Percentiles rank a stretch among this genome's conserved stretches.
These are phyloP conservation scores for Drosophila barbarae DNA, from an alignment of 2,888 invertebrate species.

Conservation along the genomic window DNA sequence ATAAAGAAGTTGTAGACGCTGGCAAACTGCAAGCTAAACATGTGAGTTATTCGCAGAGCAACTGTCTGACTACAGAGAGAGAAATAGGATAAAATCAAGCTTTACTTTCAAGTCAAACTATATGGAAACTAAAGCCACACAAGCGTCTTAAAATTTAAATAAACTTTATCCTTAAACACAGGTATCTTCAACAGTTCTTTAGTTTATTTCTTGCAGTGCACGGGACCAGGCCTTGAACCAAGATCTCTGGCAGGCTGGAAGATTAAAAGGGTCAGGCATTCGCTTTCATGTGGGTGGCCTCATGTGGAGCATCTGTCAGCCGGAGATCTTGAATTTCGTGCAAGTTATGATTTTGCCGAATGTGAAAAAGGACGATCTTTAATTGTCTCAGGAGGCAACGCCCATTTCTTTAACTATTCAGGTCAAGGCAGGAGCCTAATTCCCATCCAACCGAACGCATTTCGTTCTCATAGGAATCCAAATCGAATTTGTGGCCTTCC, in stretches of 20 bases:
- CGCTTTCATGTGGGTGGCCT: constrained; percentile 66
- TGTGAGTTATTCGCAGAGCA: constrained; percentile 41
- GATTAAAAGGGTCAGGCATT: constrained; percentile 52
- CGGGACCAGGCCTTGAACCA: constrained; percentile 56
- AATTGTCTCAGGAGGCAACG: constrained; percentile 13
- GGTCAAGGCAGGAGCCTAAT: constrained; percentile 32
- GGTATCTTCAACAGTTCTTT: neutral
- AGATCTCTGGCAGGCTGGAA: constrained; percentile 17
- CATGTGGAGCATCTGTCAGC: constrained; percentile 44
- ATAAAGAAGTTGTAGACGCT: constrained; percentile 47
- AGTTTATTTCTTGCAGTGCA: constrained; percentile 7
- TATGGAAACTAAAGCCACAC: neutral
- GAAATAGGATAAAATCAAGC: neutral
- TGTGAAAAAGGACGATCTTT: constrained; percentile 30
- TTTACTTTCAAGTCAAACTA: neutral
- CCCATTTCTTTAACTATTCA: constrained; percentile 25
- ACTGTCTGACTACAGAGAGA: constrained; percentile 9
- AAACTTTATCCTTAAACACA: neutral
- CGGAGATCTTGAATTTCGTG: constrained; percentile 25
- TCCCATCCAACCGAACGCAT: neutral
- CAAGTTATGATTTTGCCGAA: constrained; percentile 38
- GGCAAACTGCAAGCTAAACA: constrained; percentile 36
- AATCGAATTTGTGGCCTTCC: constrained; percentile 15
- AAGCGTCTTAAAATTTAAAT: neutral
- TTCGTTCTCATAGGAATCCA: neutral